Evolutionary conservation across 2,888 invertebrate species (phyloP), one percentile per base, ranked within the genome.

Genomic region (Hypsopygia costalis): DNA sequence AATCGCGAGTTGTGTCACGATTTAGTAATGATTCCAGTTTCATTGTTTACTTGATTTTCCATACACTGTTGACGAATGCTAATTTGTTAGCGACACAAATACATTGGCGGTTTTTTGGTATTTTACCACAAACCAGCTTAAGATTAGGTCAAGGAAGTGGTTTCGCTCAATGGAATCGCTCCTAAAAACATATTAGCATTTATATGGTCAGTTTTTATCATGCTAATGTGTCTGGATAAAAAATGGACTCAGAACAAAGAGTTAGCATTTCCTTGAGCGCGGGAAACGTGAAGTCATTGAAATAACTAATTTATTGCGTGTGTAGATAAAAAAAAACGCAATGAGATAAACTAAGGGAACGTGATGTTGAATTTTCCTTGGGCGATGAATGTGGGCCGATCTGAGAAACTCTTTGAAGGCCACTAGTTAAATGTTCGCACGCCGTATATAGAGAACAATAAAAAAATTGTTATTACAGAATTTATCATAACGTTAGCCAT

Each of bases 231-330:
- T 46, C 42, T 55, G 40, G 43, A 63, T 64, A 66, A 69, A 66
- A 69, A 69, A 55, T 51, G 31, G 45, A 49, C 48, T 51, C 34
- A 46, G 50, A 68, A 72, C 69, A 71, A 72, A 73, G 65, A 66
- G 46, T 59, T 47, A 57, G 52, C 61, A 75, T 77, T 79, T 78
- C 72, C 76, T 73, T 76, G 69, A 73, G 68, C 63, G 69, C 71
- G 73, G 67, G 72, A 77, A 75, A 70, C 63, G 56, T 58, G 51
- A 59, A 67, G 57, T 64, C 63, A 69, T 68, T 70, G 41, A 46
- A 39, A 43, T 40, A 35, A 55, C 56, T 61, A 41, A 44, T 32
- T 46, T 40, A 45, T 45, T 45, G 41, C 31, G 48, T 47, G 41
- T 49, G 41, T 43, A 44, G 44, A 34, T 34, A 40, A 54, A 46